phyloP scores from a whole-genome alignment of 1,140 invertebrate species.

The Tetramorium parvispinum region DNA sequence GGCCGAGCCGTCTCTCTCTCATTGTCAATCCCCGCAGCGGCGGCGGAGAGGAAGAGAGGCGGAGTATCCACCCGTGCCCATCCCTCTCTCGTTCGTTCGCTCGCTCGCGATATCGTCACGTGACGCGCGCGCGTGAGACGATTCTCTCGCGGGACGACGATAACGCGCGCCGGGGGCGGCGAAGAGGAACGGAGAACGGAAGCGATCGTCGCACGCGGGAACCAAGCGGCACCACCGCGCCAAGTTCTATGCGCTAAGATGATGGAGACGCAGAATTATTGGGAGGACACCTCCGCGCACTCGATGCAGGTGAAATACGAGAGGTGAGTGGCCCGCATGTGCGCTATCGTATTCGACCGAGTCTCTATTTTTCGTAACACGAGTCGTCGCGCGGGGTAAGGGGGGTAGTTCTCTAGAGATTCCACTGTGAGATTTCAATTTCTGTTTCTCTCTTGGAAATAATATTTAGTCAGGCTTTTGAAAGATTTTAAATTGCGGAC shows the following conservation, averaged over 20 bases:
- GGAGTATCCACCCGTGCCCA: too few relatives aligned
- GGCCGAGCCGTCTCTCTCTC: too few relatives aligned
- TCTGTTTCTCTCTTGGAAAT: too few relatives aligned
- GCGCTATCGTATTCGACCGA: background rate
- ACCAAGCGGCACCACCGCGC: conserved; percentile 21
- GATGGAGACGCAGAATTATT: conserved; percentile 85
- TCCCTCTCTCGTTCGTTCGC: too few relatives aligned
- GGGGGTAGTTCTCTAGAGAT: too few relatives aligned
- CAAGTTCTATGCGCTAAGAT: conserved; percentile 82
- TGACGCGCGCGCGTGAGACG: background rate
- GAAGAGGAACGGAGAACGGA: background rate
- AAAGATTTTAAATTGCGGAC: too few relatives aligned
- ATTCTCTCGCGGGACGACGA: background rate
- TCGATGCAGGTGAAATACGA: conserved; percentile 85
- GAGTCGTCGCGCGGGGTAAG: too few relatives aligned
- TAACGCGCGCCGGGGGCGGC: background rate
- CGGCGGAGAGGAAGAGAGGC: background rate
- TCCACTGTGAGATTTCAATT: too few relatives aligned
- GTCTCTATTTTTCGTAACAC: too few relatives aligned
- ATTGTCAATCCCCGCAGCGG: too few relatives aligned
- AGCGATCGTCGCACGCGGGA: conserved; percentile 52
- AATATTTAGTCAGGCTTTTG: too few relatives aligned
- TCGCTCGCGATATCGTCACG: conserved; percentile 5
- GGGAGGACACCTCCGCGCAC: conserved; percentile 84
- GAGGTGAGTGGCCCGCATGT: conserved; percentile 75